These are phyloP conservation scores for Amphiprion ocellaris DNA, from an alignment of 2,113 vertebrate genomes.

Conservation along the genomic window DNA sequence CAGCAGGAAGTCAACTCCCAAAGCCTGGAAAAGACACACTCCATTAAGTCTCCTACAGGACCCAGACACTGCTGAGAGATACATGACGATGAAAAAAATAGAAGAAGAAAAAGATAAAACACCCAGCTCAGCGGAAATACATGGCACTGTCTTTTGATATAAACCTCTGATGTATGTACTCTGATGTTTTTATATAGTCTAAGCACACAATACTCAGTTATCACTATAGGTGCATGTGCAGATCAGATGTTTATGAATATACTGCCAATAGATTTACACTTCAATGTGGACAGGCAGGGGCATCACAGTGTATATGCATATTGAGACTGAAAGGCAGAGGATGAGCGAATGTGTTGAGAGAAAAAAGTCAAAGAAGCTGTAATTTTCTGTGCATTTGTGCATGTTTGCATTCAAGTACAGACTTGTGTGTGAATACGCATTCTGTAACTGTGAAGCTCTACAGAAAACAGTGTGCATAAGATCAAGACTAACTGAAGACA, in stretches of 20 bases:
- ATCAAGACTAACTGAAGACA: not conserved
- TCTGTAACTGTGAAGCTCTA: not conserved
- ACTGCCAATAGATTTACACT: not conserved
- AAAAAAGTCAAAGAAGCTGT: not conserved
- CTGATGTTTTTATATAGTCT: not conserved
- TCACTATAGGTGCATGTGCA: not conserved
- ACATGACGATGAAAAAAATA: constrained; percentile 23
- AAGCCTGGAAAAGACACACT: constrained; percentile 73
- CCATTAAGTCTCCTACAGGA: constrained; percentile 74
- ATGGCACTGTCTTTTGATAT: not conserved
- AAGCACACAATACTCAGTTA: not conserved
- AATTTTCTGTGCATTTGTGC: not conserved
- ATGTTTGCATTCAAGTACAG: not conserved
- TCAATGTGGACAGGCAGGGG: too few species aligned
- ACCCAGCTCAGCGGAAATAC: constrained; percentile 25
- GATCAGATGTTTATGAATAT: not conserved
- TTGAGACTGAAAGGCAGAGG: too few species aligned
- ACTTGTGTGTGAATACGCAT: constrained; percentile 6
- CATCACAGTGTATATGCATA: too few species aligned
- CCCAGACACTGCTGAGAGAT: constrained; percentile 50
- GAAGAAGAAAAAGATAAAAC: not conserved
- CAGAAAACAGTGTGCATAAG: not conserved
- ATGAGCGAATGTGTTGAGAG: not conserved
- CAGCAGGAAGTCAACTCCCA: constrained; percentile 68
- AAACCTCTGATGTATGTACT: not conserved